Conservation (phyloP, 2,113 vertebrate species). For the Aegypius monachus region DNA sequence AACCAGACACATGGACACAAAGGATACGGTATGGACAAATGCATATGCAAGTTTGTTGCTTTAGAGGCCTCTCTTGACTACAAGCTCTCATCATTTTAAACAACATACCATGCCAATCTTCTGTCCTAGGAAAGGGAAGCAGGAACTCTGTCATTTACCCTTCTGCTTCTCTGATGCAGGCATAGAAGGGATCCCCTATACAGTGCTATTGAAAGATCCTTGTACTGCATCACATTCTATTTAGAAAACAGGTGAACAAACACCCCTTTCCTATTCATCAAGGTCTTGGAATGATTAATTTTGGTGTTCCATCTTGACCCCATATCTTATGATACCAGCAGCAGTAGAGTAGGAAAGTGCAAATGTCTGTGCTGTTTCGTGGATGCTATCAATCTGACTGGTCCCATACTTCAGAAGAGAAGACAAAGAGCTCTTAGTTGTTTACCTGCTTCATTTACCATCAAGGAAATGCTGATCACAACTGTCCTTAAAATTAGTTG, state of each 20-base stretch:
- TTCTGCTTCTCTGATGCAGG: not conserved
- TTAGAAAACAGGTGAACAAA: not conserved
- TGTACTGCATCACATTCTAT: not conserved
- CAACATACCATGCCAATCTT: not conserved
- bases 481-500: not conserved
- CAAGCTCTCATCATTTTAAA: not conserved
- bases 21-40: not conserved
- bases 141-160: not conserved
- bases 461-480: not conserved
- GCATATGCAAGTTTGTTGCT: not conserved
- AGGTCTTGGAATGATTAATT: not conserved
- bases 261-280: not conserved
- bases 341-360: not conserved
- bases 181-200: not conserved
- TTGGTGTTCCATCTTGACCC: not conserved
- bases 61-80: not conserved
- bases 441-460: not conserved
- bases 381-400: not conserved
- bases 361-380: not conserved
- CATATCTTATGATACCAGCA: not conserved
- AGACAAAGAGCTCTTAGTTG: not conserved
- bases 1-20: not conserved
- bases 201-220: fast-evolving
- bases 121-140: not conserved
- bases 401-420: not conserved